Evolutionary conservation across 2,888 invertebrate genomes (phyloP).

Genomic region (Epirrhoe alternata): DNA sequence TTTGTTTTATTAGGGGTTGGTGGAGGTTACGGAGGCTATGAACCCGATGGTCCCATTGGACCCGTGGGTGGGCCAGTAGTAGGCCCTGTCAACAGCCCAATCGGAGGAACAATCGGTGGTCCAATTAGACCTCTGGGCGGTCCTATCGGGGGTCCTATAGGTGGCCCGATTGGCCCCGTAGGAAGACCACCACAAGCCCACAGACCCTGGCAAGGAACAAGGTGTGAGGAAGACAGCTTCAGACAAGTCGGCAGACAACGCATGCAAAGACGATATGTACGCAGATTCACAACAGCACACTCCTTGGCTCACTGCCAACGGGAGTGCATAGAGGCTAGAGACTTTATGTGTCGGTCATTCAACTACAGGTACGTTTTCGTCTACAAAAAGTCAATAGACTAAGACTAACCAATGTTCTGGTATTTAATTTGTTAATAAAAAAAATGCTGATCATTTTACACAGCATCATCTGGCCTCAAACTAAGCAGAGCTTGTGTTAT

Average conservation of each 20-base stretch:
- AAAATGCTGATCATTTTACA: too few species aligned
- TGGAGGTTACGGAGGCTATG: constrained; percentile 68
- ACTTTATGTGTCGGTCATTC: constrained; percentile 94
- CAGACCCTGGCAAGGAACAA: constrained; percentile 80
- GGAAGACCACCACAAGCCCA: constrained; percentile 68
- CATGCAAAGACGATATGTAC: constrained; percentile 91
- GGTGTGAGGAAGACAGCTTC: constrained; percentile 94
- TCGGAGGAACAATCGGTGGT: constrained; percentile 49
- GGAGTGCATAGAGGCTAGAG: constrained; percentile 92
- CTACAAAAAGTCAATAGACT: constrained; percentile 28
- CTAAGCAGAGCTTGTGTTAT: too few species aligned
- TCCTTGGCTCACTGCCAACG: constrained; percentile 92
- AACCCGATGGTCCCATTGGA: constrained; percentile 71
- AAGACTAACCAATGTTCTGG: neutral
- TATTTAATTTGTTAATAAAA: too few species aligned
- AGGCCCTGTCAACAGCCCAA: constrained; percentile 59
- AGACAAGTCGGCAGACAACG: constrained; percentile 93
- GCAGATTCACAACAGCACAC: constrained; percentile 89
- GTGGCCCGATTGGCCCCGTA: constrained; percentile 64
- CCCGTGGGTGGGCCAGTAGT: constrained; percentile 60
- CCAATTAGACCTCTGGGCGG: constrained; percentile 52
- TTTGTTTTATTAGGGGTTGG: constrained; percentile 28
- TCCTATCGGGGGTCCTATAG: constrained; percentile 66
- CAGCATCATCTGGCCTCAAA: too few species aligned
- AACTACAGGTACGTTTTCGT: constrained; percentile 88